Conservation (phyloP, 2,888 invertebrate genomes). For the Lasius fuliginosus region DNA sequence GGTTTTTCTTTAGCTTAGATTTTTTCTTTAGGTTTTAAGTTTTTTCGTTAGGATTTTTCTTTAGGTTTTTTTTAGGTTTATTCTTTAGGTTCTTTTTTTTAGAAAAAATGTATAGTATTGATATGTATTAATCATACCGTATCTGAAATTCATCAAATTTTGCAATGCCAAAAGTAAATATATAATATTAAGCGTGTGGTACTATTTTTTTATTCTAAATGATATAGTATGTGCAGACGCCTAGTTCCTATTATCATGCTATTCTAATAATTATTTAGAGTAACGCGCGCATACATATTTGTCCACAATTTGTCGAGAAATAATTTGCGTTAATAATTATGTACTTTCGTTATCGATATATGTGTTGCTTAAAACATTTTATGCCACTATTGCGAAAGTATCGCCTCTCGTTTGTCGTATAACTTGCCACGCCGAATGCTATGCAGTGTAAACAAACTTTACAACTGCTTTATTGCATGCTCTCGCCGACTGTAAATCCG, state of each 20-base stretch:
- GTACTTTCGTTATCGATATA: neutral
- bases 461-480: slow-evolving; percentile 45
- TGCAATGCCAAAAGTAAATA: neutral
- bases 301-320: neutral
- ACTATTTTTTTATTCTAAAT: no score
- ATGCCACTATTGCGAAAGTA: slow-evolving; percentile 31
- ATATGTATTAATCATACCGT: neutral
- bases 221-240: no score
- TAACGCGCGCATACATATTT: neutral
- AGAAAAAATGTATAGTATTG: no score
- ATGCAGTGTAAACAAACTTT: slow-evolving; percentile 41
- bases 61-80: no score
- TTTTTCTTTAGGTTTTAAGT: no score
- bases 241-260: no score
- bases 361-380: slow-evolving; percentile 19
- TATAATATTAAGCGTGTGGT: no score
- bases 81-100: no score
- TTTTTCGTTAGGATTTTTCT: no score
- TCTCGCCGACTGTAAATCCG: slow-evolving; percentile 30
- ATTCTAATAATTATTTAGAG: neutral
- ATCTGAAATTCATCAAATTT: neutral
- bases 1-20: no score
- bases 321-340: neutral
- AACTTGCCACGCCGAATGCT: neutral
- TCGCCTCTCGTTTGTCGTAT: neutral